Evolutionary conservation across 2,888 invertebrate genomes (phyloP).

Genomic region (Tubulanus polymorphus): DNA sequence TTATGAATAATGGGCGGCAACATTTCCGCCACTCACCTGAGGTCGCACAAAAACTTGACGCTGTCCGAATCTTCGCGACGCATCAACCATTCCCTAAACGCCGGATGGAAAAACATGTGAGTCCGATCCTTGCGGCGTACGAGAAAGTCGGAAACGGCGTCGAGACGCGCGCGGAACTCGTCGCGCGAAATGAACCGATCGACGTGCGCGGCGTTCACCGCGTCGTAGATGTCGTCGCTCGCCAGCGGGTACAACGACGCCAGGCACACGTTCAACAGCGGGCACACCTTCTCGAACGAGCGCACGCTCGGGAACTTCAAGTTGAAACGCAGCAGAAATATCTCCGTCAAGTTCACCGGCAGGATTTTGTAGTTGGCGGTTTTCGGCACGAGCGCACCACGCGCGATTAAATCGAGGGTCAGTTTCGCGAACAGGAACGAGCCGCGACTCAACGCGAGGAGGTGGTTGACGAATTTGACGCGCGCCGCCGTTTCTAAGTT

Average conservation of each 20-base stretch:
- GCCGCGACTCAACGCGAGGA: slow-evolving; percentile 77
- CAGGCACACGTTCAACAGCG: slow-evolving; percentile 83
- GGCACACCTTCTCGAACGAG: slow-evolving; percentile 79
- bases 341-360: slow-evolving; percentile 54
- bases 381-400: slow-evolving; percentile 87
- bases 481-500: slow-evolving; percentile 38
- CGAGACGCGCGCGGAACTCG: slow-evolving; percentile 84
- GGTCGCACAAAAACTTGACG: slow-evolving; percentile 88
- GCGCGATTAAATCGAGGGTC: slow-evolving; percentile 84
- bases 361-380: slow-evolving; percentile 80
- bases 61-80: slow-evolving; percentile 68
- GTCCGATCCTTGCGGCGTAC: slow-evolving; percentile 87
- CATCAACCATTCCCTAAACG: slow-evolving; percentile 95
- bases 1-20: background rate
- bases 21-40: slow-evolving; percentile 55
- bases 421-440: slow-evolving; percentile 89
- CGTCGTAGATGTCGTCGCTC: slow-evolving; percentile 85
- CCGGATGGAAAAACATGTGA: slow-evolving; percentile 96
- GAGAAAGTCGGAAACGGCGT: slow-evolving; percentile 78
- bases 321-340: slow-evolving; percentile 88
- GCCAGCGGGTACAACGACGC: slow-evolving; percentile 88
- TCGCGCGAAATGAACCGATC: slow-evolving; percentile 81
- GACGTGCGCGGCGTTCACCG: slow-evolving; percentile 80
- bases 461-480: slow-evolving; percentile 71
- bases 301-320: slow-evolving; percentile 81